phyloP scores from a whole-genome alignment of 2,888 invertebrate species.

The Synanthedon vespiformis region DNA sequence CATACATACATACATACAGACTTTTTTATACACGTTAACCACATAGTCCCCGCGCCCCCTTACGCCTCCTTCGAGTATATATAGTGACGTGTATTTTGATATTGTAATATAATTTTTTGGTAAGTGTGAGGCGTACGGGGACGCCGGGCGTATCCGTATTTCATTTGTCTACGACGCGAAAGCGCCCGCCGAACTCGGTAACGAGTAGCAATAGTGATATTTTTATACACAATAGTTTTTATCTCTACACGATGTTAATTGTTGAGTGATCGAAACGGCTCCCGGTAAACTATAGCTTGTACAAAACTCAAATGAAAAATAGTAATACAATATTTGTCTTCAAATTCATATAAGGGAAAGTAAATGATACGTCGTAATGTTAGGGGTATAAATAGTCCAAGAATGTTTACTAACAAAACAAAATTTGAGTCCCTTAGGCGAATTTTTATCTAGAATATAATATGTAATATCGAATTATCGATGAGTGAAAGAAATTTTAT shows the following conservation, averaged over 20 bases:
- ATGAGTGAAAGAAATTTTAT: no score
- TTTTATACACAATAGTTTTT: conserved; percentile 67
- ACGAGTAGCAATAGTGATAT: conserved; percentile 57
- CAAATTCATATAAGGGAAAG: conserved; percentile 18
- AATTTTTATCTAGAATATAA: no score
- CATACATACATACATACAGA: conserved; percentile 11
- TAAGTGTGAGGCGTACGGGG: conserved; percentile 37
- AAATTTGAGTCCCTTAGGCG: no score
- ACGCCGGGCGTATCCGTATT: conserved; percentile 35
- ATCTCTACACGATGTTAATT: conserved; percentile 67
- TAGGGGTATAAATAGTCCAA: conserved; percentile 6
- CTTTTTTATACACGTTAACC: conserved; percentile 49
- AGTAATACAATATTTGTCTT: conserved; percentile 31
- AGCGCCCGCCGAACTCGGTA: conserved; percentile 23
- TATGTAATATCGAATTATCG: no score
- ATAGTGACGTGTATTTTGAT: conserved; percentile 54
- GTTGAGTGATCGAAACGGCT: conserved; percentile 65
- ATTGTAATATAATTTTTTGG: conserved; percentile 54
- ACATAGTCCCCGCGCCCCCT: conserved; percentile 35
- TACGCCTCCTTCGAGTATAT: conserved; percentile 15
- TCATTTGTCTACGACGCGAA: conserved; percentile 46
- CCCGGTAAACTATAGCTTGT: conserved; percentile 61
- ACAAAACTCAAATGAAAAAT: conserved; percentile 44
- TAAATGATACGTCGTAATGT: conserved; percentile 2
- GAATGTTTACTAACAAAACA: no score